phyloP scores from a whole-genome alignment of 2,113 vertebrate genomes.

The Aythya baeri region DNA sequence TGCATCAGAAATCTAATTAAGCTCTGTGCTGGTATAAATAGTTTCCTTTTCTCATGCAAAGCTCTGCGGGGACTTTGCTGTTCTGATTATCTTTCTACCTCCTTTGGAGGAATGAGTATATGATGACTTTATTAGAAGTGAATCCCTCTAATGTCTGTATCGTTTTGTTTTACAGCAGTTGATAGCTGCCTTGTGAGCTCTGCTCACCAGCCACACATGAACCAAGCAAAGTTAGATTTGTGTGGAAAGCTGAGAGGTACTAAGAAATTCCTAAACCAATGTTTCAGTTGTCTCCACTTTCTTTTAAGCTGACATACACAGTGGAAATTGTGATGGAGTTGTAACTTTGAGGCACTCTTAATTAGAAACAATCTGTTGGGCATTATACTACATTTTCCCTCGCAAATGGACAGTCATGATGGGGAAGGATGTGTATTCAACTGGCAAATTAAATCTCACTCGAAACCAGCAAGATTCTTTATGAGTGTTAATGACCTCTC shows the following conservation, averaged over 20 bases:
- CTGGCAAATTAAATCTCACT: not conserved
- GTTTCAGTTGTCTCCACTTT: not conserved
- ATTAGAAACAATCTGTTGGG: constrained; percentile 33
- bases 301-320: not conserved
- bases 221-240: not conserved
- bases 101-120: constrained; percentile 57
- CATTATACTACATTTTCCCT: not conserved
- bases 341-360: constrained; percentile 7
- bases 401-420: not conserved
- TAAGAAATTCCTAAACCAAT: not conserved
- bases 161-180: constrained; percentile 30
- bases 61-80: constrained; percentile 65
- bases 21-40: constrained; percentile 50
- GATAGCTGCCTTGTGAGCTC: constrained; percentile 40
- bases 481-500: not conserved
- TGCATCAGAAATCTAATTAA: constrained; percentile 68
- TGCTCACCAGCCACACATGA: not conserved
- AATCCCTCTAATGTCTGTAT: constrained; percentile 48
- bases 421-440: not conserved
- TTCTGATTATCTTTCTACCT: constrained; percentile 67
- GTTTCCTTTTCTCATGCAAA: constrained; percentile 68
- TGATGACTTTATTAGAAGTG: constrained; percentile 63
- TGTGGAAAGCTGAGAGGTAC: not conserved
- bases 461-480: not conserved
- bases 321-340: constrained; percentile 16